These are phyloP conservation scores for Hucho hucho DNA, from an alignment of 2,113 vertebrate species.

Conservation along the genomic window DNA sequence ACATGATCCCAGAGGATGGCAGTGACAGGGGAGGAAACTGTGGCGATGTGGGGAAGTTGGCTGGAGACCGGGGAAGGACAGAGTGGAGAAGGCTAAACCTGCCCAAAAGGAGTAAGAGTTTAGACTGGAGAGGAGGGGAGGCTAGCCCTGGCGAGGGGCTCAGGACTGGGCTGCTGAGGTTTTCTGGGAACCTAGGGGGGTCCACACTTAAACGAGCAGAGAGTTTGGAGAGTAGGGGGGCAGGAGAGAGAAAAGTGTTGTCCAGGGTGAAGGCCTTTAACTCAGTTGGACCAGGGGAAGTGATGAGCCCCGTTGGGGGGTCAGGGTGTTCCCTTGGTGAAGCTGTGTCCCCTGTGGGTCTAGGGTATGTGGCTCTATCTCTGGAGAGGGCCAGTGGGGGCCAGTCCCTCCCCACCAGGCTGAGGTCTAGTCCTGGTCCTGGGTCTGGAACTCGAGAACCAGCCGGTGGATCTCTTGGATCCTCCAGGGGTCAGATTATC, in stretches of 20 bases:
- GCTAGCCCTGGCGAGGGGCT: slow-evolving; percentile 10
- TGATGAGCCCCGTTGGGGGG: neutral
- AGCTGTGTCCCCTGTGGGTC: too few relatives aligned
- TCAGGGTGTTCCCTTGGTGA: neutral
- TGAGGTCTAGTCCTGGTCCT: slow-evolving; percentile 37
- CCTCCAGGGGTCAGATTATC: slow-evolving; percentile 60
- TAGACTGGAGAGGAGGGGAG: slow-evolving; percentile 51
- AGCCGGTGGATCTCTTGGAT: slow-evolving; percentile 19
- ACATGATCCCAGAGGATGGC: slow-evolving; percentile 19
- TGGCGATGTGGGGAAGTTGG: neutral
- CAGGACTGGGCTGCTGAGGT: neutral
- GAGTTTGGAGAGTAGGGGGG: slow-evolving; percentile 30
- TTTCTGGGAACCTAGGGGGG: slow-evolving; percentile 2
- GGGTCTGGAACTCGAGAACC: slow-evolving; percentile 15
- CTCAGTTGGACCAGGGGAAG: slow-evolving; percentile 14
- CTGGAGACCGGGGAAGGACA: slow-evolving; percentile 39
- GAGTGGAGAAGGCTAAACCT: slow-evolving; percentile 37
- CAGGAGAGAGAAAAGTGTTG: slow-evolving; percentile 5
- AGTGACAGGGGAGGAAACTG: slow-evolving; percentile 17
- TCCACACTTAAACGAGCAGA: slow-evolving; percentile 10
- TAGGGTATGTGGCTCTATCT: neutral
- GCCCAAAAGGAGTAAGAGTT: slow-evolving; percentile 62
- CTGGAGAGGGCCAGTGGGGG: slow-evolving; percentile 36
- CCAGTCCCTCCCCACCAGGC: slow-evolving; percentile 59
- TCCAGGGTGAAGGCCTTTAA: slow-evolving; percentile 32